Base-by-base conservation (phyloP, 2,888 invertebrate genomes). In the Escarpia spicata region DNA sequence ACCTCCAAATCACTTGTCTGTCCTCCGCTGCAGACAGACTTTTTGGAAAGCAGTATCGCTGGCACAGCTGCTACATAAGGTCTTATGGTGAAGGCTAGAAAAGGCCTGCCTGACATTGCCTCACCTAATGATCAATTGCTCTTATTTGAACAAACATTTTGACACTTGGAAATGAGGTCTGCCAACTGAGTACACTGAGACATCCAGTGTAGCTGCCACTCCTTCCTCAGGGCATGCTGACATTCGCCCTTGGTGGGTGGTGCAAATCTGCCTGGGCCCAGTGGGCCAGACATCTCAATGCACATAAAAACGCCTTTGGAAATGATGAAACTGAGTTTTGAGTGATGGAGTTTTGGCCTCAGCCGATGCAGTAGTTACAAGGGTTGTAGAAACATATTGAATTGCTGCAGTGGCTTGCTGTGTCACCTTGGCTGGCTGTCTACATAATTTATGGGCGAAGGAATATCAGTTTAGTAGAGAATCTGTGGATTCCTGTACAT, bases 141-240 rank as follows among this genome's bases (percentile, higher is more conserved):
- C 75, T 75, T 75, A 75, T 75, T 75, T 75, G 75, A 75, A 75
- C 75, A 75, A 75, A 75, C 75, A 75, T 75, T 75, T 75, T 26
- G 75, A 75, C 75, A 75, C 75, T 75, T 75, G 75, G 75, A 26
- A 75, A 26, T 75, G 0, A 75, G 75, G 75, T 75, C 75, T 75
- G 75, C 75, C 19, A n/a, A 75, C 75, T 75, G 75, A 75, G 75
- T 75, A 19, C 26, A 26, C 75, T 26, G 75, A 26, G 19, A 75
- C 19, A 26, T 15, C 75, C 75, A 75, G 75, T 26, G 19, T n/a
- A 75, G n/a, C 26, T 12, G 19, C n/a, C 6, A 6, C 75, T 75
- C 26, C 19, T 26, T 75, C 75, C 75, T 75, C 19, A 26, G 75
- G 75, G 6, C 19, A 2, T 75, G 75, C 19, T 15, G 15, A 26